Base-by-base conservation (phyloP, 2,888 invertebrate species). In the Drosophila fulvimacula region DNA sequence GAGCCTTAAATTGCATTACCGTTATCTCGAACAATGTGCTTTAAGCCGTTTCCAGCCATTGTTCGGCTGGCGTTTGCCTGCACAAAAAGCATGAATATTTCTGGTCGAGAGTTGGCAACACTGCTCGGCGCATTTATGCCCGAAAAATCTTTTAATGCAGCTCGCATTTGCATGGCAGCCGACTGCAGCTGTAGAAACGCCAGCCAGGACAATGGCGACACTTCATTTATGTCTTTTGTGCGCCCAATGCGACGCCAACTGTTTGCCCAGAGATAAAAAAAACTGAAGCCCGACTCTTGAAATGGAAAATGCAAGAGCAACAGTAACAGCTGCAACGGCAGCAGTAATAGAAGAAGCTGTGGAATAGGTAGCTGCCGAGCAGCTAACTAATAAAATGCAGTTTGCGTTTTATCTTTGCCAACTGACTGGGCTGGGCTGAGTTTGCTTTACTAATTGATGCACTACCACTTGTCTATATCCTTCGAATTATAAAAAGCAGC, bases 401-500 rank as follows among this genome's bases (percentile, higher is more conserved):
- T 72, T 82, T 84, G 84, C 77, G 10, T 72, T 80, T 72, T 73
- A 69, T 73, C 79, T 72, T 77, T 83, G 70, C 67, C 79, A 74
- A 69, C 73, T 79, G 77, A 81, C 63, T 81, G 84, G 81, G 58
- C 62, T 82, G 72, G 81, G 58, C 62, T 82, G 72, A 81, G 85
- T 86, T 86, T 87, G 75, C 82, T 81, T 77, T 69, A 79, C 85
- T 86, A 86, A 86, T 86, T 86, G 85, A 86, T 85, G 85, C 82
- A 77, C 72, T 68, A 68, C 81, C 82, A 72, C 76, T 81, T 87
- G 76, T 87, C 69, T 77, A 76, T 74, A 77, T 72, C 41, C 73
- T 21, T 13, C 42, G 53, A 76, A 76, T 76, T 76, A 76, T 66
- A 53, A 46, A 52, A 51, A 15, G 55, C 58, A 58, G 49, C 42